Evolutionary conservation across 2,113 vertebrate species (phyloP).

Genomic region (Bubo bubo): DNA sequence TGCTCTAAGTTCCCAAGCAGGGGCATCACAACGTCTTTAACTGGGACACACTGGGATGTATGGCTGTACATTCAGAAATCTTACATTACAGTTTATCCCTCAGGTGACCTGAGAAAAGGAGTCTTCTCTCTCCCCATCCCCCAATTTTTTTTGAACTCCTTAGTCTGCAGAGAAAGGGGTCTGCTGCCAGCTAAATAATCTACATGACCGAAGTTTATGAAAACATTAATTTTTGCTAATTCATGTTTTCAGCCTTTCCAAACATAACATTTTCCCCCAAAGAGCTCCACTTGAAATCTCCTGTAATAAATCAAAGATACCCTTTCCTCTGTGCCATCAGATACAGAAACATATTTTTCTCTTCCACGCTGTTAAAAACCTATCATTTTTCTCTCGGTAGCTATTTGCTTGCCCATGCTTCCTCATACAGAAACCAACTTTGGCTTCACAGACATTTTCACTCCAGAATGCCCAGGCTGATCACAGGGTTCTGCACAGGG

Average conservation of each 20-base stretch:
- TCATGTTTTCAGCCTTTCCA: not conserved
- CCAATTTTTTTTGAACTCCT: not conserved
- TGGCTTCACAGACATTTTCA: not conserved
- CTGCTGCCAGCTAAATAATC: not conserved
- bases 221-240: not conserved
- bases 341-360: not conserved
- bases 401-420: not conserved
- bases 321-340: not conserved
- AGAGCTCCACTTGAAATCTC: not conserved
- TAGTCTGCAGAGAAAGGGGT: not conserved
- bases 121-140: fast-evolving
- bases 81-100: not conserved
- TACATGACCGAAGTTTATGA: not conserved
- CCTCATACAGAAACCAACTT: not conserved
- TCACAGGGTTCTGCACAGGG: not conserved
- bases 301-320: not conserved
- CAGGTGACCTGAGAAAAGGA: not conserved
- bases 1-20: not conserved
- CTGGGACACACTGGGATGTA: not conserved
- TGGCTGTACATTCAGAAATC: not conserved
- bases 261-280: not conserved
- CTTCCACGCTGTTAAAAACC: not conserved
- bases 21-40: not conserved
- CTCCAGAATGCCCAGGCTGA: not conserved
- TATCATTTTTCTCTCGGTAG: not conserved